Percentiles rank a stretch among this genome's conserved stretches.
These are phyloP conservation scores for Uropsilus gracilis DNA, from an alignment of 2,113 vertebrate species.

Conservation along the genomic window DNA sequence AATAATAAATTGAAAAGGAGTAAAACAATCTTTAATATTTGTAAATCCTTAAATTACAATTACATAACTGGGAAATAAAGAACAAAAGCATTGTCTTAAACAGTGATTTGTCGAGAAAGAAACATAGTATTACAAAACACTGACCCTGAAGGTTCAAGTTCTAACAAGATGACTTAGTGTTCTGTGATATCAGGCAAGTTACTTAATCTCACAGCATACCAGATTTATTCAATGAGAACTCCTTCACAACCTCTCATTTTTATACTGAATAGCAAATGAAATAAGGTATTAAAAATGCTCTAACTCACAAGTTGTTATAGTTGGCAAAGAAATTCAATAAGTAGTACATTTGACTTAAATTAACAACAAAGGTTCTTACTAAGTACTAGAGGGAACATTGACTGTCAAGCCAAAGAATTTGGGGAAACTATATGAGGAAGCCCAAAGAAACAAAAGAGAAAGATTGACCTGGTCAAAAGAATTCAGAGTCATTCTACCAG, in stretches of 20 bases:
- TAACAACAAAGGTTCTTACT: constrained; percentile 4
- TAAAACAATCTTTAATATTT: neutral
- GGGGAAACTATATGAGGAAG: neutral
- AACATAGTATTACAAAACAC: constrained; percentile 8
- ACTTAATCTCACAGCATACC: neutral
- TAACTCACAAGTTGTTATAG: neutral
- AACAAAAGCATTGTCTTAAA: neutral
- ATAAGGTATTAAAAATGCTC: neutral
- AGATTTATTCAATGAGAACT: neutral
- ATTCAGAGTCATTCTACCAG: neutral
- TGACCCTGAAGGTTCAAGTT: constrained; percentile 31
- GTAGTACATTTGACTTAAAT: constrained; percentile 23
- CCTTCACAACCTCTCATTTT: neutral
- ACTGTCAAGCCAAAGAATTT: neutral
- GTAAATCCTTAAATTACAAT: neutral
- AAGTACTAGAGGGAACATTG: neutral
- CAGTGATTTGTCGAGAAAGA: neutral
- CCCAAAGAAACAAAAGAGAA: neutral
- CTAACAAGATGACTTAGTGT: neutral
- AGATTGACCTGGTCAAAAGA: neutral
- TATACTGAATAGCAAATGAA: constrained; percentile 22
- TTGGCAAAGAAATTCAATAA: constrained; percentile 29
- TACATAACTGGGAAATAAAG: constrained; percentile 11
- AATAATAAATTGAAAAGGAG: constrained; percentile 6
- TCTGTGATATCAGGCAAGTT: neutral